Evolutionary conservation across 2,797 vertebrate genomes (phyloP).

Genomic region (Telmatherina bonti): DNA sequence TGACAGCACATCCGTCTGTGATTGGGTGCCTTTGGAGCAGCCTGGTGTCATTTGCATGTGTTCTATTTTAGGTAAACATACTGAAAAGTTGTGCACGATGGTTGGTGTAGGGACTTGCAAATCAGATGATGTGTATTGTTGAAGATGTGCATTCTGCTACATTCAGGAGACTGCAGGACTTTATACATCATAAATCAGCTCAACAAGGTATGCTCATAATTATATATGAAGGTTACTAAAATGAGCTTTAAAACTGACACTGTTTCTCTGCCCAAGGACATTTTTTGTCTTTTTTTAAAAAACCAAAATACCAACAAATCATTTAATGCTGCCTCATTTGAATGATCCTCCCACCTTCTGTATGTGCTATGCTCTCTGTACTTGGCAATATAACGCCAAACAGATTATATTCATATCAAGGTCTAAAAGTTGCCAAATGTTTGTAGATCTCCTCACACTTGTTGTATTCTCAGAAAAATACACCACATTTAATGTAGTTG

Average conservation of each 20-base stretch:
- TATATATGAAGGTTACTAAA: background rate
- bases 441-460: slow-evolving; percentile 3
- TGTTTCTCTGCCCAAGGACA: background rate
- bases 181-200: background rate
- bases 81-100: slow-evolving; percentile 7
- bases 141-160: background rate
- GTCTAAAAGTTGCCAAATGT: slow-evolving; percentile 15
- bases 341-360: slow-evolving; percentile 22
- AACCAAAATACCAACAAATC: slow-evolving; percentile 1
- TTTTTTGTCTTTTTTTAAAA: slow-evolving; percentile 14
- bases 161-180: background rate
- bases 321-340: slow-evolving; percentile 2
- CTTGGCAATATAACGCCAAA: slow-evolving; percentile 20
- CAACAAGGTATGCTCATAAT: background rate
- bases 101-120: slow-evolving; percentile 4
- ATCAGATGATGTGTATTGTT: slow-evolving; percentile 1
- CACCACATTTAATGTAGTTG: slow-evolving; percentile 33
- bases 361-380: slow-evolving; percentile 7
- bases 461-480: slow-evolving; percentile 1
- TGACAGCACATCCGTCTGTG: background rate
- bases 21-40: slow-evolving; percentile 10
- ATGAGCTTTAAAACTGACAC: background rate
- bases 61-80: slow-evolving; percentile 21
- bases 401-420: slow-evolving; percentile 23
- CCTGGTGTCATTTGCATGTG: slow-evolving; percentile 16